Evolutionary conservation across 2,797 vertebrate genomes (phyloP).

Genomic region (Syndactyla subalaris): DNA sequence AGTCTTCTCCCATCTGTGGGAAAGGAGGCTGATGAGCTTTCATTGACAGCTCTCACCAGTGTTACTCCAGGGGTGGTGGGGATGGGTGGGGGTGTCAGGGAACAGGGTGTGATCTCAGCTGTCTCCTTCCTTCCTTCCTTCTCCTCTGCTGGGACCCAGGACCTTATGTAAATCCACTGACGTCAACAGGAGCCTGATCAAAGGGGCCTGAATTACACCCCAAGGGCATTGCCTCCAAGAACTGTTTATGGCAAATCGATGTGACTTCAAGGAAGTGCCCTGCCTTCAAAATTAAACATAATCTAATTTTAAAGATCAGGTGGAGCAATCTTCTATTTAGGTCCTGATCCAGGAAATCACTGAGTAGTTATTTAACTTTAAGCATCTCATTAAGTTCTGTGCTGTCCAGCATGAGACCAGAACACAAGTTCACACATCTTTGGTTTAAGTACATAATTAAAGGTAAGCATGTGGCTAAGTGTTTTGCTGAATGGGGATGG

Average conservation of each 20-base stretch:
- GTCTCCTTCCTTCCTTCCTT: background rate
- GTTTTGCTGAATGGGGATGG: background rate
- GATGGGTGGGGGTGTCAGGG: background rate
- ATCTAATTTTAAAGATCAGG: constrained; percentile 28
- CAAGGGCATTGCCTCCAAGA: background rate
- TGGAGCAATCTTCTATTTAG: constrained; percentile 14
- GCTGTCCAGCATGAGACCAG: background rate
- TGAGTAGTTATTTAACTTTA: background rate
- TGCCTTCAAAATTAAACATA: background rate
- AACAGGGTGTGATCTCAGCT: background rate
- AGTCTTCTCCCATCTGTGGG: background rate
- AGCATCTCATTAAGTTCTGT: constrained; percentile 2
- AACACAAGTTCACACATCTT: background rate
- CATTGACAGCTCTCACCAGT: background rate
- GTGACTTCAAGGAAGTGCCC: constrained; percentile 14
- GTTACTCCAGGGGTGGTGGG: background rate
- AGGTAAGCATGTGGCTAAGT: constrained; percentile 43
- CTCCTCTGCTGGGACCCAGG: background rate
- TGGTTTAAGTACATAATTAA: constrained; percentile 52
- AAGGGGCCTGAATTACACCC: background rate
- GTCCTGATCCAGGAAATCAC: constrained; percentile 55
- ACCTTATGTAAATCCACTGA: background rate
- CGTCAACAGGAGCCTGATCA: background rate
- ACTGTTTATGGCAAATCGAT: background rate
- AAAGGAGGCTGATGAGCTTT: background rate